Evolutionary conservation across 1,140 invertebrate species (phyloP).

Genomic region (Drosophila aff.): DNA sequence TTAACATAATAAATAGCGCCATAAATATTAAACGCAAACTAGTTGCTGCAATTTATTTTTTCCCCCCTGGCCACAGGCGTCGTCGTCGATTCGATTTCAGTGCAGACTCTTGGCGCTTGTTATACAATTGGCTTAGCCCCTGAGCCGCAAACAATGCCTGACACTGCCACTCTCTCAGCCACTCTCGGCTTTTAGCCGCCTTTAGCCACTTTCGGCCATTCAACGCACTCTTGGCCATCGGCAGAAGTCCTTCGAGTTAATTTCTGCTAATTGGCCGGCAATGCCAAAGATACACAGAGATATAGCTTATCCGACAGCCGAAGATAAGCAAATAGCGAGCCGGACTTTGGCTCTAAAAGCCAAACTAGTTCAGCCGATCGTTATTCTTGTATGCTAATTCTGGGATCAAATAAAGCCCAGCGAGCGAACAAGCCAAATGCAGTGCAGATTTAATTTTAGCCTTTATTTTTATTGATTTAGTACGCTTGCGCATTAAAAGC

Average conservation of each 20-base stretch:
- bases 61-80: constrained; percentile 7
- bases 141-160: constrained; percentile 28
- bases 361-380: constrained; percentile 24
- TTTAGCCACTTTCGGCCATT: constrained; percentile 5
- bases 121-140: constrained; percentile 58
- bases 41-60: constrained; percentile 54
- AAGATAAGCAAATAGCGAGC: constrained; percentile 5
- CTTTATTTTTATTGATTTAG: constrained; percentile 1
- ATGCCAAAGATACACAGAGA: constrained; percentile 26
- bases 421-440: background rate
- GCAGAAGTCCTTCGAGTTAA: constrained; percentile 36
- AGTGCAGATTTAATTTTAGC: background rate
- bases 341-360: constrained; percentile 11
- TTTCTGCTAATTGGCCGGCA: constrained; percentile 38
- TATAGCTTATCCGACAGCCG: constrained; percentile 14
- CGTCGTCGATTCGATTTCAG: constrained; percentile 18
- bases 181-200: background rate
- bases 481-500: background rate
- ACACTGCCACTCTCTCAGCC: background rate
- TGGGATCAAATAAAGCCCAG: constrained; percentile 14
- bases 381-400: constrained; percentile 39
- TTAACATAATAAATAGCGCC: constrained; percentile 66
- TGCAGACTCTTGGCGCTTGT: constrained; percentile 36
- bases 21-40: constrained; percentile 63
- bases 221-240: constrained; percentile 32